phyloP scores from a whole-genome alignment of 2,888 invertebrate species.

The Agrochola lota region DNA sequence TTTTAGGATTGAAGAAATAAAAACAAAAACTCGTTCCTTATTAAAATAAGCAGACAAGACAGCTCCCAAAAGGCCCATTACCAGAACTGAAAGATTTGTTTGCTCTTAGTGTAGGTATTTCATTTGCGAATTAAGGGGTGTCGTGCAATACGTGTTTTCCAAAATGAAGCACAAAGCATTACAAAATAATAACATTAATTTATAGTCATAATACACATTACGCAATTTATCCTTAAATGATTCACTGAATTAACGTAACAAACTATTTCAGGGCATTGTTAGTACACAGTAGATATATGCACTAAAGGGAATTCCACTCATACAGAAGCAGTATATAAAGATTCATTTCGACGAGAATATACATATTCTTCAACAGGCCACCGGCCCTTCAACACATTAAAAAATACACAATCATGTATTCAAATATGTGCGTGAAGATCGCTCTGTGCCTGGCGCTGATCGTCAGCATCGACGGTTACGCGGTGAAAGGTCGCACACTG shows the following conservation, averaged over 20 bases:
- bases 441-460: slow-evolving; percentile 59
- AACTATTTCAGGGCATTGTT: slow-evolving; percentile 9
- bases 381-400: slow-evolving; percentile 44
- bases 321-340: slow-evolving; percentile 39
- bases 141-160: background rate
- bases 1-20: background rate
- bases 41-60: background rate
- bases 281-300: background rate
- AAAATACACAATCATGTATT: slow-evolving; percentile 62
- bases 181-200: background rate
- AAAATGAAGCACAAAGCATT: background rate
- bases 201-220: background rate
- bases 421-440: slow-evolving; percentile 60
- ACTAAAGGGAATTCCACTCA: slow-evolving; percentile 15
- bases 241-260: background rate
- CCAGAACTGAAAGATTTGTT: background rate
- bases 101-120: background rate
- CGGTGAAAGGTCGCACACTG: slow-evolving; percentile 49
- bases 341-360: background rate
- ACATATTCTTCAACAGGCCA: slow-evolving; percentile 4
- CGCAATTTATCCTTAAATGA: slow-evolving; percentile 15
- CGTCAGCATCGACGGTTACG: slow-evolving; percentile 58
- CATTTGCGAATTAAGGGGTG: background rate
- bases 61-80: background rate
- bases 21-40: background rate